These are phyloP conservation scores for Hippocampus zosterae DNA, from an alignment of 2,113 vertebrate genomes.

Conservation along the genomic window DNA sequence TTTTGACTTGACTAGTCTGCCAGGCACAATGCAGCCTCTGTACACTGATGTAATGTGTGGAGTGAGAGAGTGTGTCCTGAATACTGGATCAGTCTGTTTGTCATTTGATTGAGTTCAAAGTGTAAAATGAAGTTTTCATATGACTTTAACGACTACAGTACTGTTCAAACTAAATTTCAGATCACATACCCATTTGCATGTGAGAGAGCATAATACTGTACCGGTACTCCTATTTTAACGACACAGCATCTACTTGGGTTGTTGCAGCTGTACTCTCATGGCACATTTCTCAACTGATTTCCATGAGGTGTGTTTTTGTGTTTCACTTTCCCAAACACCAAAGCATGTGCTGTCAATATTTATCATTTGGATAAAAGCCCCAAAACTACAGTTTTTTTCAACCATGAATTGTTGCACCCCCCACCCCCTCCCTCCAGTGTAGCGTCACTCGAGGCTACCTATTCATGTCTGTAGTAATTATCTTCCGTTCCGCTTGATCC, in stretches of 20 bases:
- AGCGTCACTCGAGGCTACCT: too few relatives aligned
- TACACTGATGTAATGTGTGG: constrained; percentile 16
- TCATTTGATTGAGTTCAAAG: neutral
- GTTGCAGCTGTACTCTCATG: neutral
- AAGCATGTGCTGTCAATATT: too few relatives aligned
- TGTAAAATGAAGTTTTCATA: neutral
- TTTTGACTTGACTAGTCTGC: neutral
- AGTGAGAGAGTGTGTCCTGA: constrained; percentile 12
- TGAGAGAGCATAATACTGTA: neutral
- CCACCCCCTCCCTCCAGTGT: too few relatives aligned
- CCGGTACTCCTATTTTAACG: neutral
- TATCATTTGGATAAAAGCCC: too few relatives aligned
- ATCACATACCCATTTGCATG: neutral
- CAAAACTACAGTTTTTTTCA: too few relatives aligned
- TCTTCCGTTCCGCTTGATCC: too few relatives aligned
- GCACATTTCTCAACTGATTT: too few relatives aligned
- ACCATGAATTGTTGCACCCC: too few relatives aligned
- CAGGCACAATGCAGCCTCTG: constrained; percentile 41
- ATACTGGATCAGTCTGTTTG: constrained; percentile 10
- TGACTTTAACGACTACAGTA: neutral
- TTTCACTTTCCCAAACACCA: too few relatives aligned
- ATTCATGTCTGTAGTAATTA: too few relatives aligned
- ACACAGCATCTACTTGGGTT: neutral
- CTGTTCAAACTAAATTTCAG: neutral
- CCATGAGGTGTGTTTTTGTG: too few relatives aligned